Percentiles rank a stretch among this genome's conserved stretches.
phyloP scores from a whole-genome alignment of 1,140 invertebrate genomes.

The Tribolium madens region DNA sequence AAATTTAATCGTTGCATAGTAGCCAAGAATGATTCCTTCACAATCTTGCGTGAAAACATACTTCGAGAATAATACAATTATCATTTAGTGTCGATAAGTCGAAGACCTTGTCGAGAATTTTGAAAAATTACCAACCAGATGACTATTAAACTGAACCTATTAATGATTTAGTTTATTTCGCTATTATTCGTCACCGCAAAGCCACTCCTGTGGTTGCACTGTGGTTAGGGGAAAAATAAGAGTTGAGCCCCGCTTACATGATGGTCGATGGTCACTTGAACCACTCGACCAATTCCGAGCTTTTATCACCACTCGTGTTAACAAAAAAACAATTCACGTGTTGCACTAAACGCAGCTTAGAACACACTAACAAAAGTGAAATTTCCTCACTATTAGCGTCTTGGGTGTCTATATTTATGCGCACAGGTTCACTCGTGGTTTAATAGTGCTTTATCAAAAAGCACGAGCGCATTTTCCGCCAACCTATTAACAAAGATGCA shows the following conservation, averaged over 20 bases:
- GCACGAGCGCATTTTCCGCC: background rate
- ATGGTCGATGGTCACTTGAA: conserved; percentile 13
- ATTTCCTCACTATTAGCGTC: conserved; percentile 32
- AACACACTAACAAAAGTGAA: conserved; percentile 33
- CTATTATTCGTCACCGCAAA: background rate
- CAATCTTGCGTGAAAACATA: conserved; percentile 16
- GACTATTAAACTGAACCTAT: background rate
- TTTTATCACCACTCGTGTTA: conserved; percentile 9
- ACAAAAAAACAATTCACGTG: conserved; percentile 14
- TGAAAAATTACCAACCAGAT: background rate
- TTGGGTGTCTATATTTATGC: conserved; percentile 37
- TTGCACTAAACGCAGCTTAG: conserved; percentile 21
- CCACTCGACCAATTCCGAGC: background rate
- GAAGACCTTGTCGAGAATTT: background rate
- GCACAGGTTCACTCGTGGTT: conserved; percentile 6
- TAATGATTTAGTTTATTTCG: background rate
- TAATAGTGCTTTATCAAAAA: background rate
- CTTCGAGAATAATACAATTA: conserved; percentile 16
- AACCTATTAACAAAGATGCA: conserved; percentile 16
- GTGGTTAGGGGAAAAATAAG: background rate
- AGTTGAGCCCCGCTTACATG: conserved; percentile 15
- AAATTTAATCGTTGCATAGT: conserved; percentile 18
- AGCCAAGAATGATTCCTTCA: background rate
- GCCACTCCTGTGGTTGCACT: conserved; percentile 2
- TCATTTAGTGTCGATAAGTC: conserved; percentile 1